phyloP scores from a whole-genome alignment of 2,113 vertebrate genomes.

The Chinchilla lanigera region DNA sequence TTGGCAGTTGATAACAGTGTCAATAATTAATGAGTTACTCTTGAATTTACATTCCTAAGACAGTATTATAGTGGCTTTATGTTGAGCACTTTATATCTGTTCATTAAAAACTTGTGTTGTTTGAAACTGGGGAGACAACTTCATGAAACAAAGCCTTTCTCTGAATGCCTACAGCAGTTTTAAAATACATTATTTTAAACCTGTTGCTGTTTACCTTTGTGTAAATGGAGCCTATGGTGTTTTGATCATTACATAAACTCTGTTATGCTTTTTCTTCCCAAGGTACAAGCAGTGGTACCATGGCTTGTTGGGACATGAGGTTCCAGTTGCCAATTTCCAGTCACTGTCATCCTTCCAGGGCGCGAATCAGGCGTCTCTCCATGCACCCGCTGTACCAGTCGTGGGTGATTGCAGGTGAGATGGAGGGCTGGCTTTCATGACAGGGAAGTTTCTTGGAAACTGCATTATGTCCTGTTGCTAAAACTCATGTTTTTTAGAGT shows the following conservation, averaged over 20 bases:
- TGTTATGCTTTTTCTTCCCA: conserved; percentile 23
- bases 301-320: conserved; percentile 99
- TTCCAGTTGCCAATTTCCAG: conserved; percentile 99
- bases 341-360: conserved; percentile 95
- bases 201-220: neutral
- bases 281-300: conserved; percentile 98
- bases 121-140: neutral
- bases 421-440: neutral
- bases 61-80: neutral
- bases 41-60: neutral
- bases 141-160: conserved; percentile 4
- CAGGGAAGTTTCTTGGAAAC: neutral
- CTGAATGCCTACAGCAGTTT: neutral
- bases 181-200: neutral
- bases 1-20: neutral
- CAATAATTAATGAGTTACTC: conserved; percentile 38
- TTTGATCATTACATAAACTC: neutral
- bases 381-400: conserved; percentile 99
- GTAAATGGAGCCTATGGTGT: neutral
- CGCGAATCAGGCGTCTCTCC: conserved; percentile 94
- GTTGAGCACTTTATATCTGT: neutral
- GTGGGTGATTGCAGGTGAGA: conserved; percentile 96
- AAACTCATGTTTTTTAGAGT: neutral
- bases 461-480: neutral
- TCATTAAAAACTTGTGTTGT: neutral